phyloP scores from a whole-genome alignment of 2,888 invertebrate genomes.

The Disparrhopalites patrizii region DNA sequence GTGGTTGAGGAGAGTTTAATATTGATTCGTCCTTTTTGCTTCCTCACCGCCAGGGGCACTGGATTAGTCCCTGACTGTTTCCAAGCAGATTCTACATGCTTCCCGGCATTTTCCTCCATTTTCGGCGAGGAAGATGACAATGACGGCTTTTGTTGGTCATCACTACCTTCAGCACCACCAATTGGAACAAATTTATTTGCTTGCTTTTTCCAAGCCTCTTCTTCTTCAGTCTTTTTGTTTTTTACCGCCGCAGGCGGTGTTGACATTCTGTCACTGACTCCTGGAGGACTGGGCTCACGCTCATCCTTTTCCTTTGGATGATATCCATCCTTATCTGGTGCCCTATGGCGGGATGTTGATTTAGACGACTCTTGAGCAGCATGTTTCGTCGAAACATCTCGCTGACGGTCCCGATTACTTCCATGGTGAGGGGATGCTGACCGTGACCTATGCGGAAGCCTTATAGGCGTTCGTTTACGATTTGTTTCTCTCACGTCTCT shows the following conservation, averaged over 20 bases:
- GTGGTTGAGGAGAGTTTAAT: conserved; percentile 46
- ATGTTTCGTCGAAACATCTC: conserved; percentile 8
- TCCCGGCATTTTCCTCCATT: conserved; percentile 11
- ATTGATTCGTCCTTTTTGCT: conserved; percentile 45
- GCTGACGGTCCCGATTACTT: conserved; percentile 9
- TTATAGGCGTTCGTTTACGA: conserved; percentile 16
- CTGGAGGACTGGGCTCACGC: conserved; percentile 36
- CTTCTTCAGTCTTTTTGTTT: conserved; percentile 25
- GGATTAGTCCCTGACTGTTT: conserved; percentile 10
- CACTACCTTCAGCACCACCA: conserved; percentile 19
- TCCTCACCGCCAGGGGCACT: conserved; percentile 31
- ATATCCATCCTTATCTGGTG: conserved; percentile 51
- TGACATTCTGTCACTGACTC: conserved; percentile 18
- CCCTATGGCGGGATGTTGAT: conserved; percentile 25
- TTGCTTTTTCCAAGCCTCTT: conserved; percentile 29
- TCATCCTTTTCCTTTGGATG: conserved; percentile 41
- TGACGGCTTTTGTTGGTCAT: not conserved
- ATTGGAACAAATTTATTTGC: conserved; percentile 36
- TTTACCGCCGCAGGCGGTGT: not conserved
- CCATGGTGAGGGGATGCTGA: conserved; percentile 14
- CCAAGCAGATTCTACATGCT: conserved; percentile 19
- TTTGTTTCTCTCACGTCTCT: conserved; percentile 4
- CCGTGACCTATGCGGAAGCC: not conserved
- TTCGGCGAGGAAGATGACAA: conserved; percentile 16
- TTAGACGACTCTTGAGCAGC: conserved; percentile 9